Evolutionary conservation across 2,113 vertebrate species (phyloP).

Genomic region (Petrocephalus microphthalmus): DNA sequence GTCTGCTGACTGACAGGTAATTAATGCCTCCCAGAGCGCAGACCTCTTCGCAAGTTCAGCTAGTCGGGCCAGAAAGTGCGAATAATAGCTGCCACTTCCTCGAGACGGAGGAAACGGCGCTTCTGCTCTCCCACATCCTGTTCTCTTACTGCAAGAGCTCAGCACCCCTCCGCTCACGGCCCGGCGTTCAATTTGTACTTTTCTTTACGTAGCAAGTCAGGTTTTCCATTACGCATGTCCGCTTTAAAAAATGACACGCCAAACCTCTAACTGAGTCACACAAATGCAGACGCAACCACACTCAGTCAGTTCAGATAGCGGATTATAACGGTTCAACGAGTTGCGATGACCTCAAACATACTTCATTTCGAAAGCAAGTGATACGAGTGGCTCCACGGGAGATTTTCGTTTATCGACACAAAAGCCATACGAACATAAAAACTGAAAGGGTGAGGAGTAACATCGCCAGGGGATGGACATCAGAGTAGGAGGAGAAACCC

Average conservation of each 20-base stretch:
- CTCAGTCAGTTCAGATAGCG: background rate
- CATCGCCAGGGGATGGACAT: background rate
- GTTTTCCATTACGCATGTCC: background rate
- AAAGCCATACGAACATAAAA: background rate
- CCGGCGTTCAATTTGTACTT: background rate
- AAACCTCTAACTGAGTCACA: background rate
- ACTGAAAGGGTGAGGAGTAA: background rate
- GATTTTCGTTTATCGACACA: background rate
- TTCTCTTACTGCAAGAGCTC: conserved; percentile 6
- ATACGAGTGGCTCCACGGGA: background rate
- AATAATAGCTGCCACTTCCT: background rate
- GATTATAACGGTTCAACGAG: background rate
- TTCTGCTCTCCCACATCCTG: conserved; percentile 29
- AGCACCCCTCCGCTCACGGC: background rate
- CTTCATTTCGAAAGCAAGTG: background rate
- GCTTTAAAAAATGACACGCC: background rate
- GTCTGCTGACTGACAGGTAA: background rate
- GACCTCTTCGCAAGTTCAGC: background rate
- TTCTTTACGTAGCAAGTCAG: background rate
- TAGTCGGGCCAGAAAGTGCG: background rate
- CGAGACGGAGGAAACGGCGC: background rate
- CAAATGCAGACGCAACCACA: background rate
- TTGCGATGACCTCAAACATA: background rate
- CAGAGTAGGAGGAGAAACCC: background rate
- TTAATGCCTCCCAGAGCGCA: background rate